Percentiles rank a stretch among this genome's conserved stretches.
These are phyloP conservation scores for Rhagium mordax DNA, from an alignment of 2,888 invertebrate genomes.

Conservation along the genomic window DNA sequence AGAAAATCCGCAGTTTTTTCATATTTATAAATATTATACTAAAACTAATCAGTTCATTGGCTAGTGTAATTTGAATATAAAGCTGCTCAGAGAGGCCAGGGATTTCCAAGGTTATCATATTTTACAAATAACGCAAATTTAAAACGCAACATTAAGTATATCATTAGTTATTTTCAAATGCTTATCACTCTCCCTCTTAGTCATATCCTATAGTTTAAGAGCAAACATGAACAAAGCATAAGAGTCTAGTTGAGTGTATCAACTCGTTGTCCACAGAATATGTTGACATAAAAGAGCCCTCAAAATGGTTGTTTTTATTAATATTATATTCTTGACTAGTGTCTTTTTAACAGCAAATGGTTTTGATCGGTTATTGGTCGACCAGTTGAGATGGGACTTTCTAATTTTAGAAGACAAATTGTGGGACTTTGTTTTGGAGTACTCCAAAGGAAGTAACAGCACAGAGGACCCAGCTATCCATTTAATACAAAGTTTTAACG, in stretches of 20 bases:
- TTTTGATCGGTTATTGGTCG: conserved; percentile 27
- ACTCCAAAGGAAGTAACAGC: not conserved
- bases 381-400: conserved; percentile 45
- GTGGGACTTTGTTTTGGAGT: conserved; percentile 43
- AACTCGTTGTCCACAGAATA: not conserved
- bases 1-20: no score
- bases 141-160: not conserved
- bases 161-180: not conserved
- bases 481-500: not conserved
- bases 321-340: not conserved
- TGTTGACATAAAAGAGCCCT: not conserved
- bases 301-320: not conserved
- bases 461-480: not conserved
- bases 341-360: not conserved
- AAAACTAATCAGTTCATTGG: not conserved
- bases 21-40: not conserved
- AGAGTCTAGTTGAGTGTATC: not conserved
- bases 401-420: conserved; percentile 43
- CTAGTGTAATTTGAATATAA: not conserved
- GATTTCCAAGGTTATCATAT: not conserved
- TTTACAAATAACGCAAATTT: not conserved
- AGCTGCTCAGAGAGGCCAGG: not conserved
- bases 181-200: not conserved
- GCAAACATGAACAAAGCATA: not conserved
- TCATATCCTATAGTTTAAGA: not conserved